Base-by-base conservation (phyloP, 1,140 invertebrate species). In the Notospermus geniculatus region DNA sequence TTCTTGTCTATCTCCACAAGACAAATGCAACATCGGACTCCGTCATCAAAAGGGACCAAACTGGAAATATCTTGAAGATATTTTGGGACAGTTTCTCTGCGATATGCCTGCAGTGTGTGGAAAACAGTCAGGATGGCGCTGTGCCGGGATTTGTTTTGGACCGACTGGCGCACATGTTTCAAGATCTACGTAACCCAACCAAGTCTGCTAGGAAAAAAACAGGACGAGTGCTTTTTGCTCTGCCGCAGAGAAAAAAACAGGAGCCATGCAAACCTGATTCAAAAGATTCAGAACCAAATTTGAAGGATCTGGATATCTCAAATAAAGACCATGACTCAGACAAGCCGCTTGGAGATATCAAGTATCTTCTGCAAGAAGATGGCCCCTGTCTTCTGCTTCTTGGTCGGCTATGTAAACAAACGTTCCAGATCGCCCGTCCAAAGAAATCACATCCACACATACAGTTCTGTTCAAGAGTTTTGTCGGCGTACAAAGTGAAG, bases 51-150 rank as follows among this genome's bases (percentile, higher is more conserved):
- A n/a, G 19, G 19, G 36, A 32, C 43, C 32, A 27, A 41, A 9
- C 30, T 4, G 22, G 36, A 13, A 57, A 57, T 11, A 43, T 43
- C 36, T 39, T 41, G 19, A 13, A 4, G 0, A 43, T 27, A 41
- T 57, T 57, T 36, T 57, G 56, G 56, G 41, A 57, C 22, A 41
- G 41, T 19, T 57, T 57, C 41, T 45, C 56, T 17, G 28, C 17
- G 27, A 57, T 57, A n/a, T 45, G 56, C 27, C 7, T 57, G 28
- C 27, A 19, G 19, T 27, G 25, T 27, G 30, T 57, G 11, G 56
- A 45, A 5, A 5, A 27, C 4, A 23, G 46, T n/a, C 19, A 27
- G 9, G 46, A 23, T n/a, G 46, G 4, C 4, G 46, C 19, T 7
- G 4, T 9, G n/a, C 46, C 19, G 4, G n/a, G 25, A 4, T 50